Evolutionary conservation across 1,140 invertebrate genomes (phyloP).

Genomic region (Euglossa dilemma): DNA sequence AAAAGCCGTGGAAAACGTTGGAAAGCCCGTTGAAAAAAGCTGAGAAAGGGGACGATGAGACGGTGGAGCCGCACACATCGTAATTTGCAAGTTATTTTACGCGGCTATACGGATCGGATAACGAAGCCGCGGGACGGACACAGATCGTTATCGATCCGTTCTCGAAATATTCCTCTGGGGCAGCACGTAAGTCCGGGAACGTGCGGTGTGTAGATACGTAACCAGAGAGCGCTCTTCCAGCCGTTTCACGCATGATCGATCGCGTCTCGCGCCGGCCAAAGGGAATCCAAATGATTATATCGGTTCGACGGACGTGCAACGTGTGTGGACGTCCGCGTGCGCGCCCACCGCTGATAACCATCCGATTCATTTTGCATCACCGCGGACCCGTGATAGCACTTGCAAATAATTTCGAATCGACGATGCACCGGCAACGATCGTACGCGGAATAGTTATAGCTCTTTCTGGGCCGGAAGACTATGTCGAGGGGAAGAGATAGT

Average conservation of each 20-base stretch:
- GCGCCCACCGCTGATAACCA: slow-evolving; percentile 7
- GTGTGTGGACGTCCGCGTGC: not conserved
- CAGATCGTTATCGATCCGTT: slow-evolving; percentile 66
- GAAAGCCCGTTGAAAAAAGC: slow-evolving; percentile 36
- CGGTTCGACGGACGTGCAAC: slow-evolving; percentile 2
- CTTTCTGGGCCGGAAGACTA: not conserved
- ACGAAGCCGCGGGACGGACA: slow-evolving; percentile 59
- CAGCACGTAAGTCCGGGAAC: slow-evolving; percentile 47
- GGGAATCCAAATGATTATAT: slow-evolving; percentile 35
- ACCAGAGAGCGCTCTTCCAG: slow-evolving; percentile 46
- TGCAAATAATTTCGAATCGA: slow-evolving; percentile 2
- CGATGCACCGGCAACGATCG: not conserved
- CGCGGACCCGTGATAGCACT: not conserved
- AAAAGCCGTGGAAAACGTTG: slow-evolving; percentile 33
- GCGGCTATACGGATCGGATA: slow-evolving; percentile 63
- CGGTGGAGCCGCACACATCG: slow-evolving; percentile 48
- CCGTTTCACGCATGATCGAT: slow-evolving; percentile 68
- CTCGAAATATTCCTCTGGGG: slow-evolving; percentile 63
- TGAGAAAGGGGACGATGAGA: slow-evolving; percentile 23
- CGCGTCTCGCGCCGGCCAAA: slow-evolving; percentile 35
- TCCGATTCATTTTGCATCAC: slow-evolving; percentile 13
- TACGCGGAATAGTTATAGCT: not conserved
- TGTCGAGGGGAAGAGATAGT: not conserved
- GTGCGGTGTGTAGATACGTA: slow-evolving; percentile 24
- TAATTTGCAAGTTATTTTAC: slow-evolving; percentile 67